These are phyloP conservation scores for Thunnus thynnus DNA, from an alignment of 2,113 vertebrate genomes.

Conservation along the genomic window DNA sequence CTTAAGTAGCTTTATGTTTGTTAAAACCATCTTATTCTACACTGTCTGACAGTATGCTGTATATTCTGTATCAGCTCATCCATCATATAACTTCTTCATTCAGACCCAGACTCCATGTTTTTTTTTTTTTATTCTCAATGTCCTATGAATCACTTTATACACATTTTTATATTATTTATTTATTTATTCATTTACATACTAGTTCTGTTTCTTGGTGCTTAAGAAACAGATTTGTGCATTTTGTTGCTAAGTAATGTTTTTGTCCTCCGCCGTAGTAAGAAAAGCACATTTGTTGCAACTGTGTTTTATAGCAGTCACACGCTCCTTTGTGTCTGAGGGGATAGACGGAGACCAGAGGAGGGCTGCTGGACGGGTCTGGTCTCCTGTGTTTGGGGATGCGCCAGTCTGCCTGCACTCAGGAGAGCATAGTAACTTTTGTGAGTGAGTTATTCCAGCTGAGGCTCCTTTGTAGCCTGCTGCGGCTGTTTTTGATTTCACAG, in stretches of 20 bases:
- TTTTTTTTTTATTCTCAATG: too few relatives aligned
- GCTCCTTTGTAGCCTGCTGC: conserved; percentile 71
- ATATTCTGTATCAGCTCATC: too few relatives aligned
- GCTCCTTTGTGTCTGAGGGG: conserved; percentile 14
- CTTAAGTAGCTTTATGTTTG: too few relatives aligned
- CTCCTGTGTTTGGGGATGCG: conserved; percentile 54
- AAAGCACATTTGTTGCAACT: conserved; percentile 21
- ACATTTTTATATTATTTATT: too few relatives aligned
- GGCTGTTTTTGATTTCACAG: conserved; percentile 86
- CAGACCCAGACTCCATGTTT: too few relatives aligned
- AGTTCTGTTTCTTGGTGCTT: too few relatives aligned
- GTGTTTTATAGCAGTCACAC: conserved; percentile 28
- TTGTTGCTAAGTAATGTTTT: background rate
- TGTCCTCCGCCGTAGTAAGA: background rate
- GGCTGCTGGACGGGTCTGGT: conserved; percentile 38
- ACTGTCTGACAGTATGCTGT: too few relatives aligned
- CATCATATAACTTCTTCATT: too few relatives aligned
- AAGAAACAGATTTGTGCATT: background rate
- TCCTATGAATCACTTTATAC: too few relatives aligned
- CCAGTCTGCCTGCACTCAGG: conserved; percentile 60
- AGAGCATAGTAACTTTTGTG: conserved; percentile 80
- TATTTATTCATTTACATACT: too few relatives aligned
- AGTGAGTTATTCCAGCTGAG: conserved; percentile 83
- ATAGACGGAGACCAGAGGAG: conserved; percentile 24
- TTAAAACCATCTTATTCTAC: too few relatives aligned